Percentiles rank a stretch among this genome's conserved stretches.
These are phyloP conservation scores for Samia ricini DNA, from an alignment of 1,140 invertebrate species.

Conservation along the genomic window DNA sequence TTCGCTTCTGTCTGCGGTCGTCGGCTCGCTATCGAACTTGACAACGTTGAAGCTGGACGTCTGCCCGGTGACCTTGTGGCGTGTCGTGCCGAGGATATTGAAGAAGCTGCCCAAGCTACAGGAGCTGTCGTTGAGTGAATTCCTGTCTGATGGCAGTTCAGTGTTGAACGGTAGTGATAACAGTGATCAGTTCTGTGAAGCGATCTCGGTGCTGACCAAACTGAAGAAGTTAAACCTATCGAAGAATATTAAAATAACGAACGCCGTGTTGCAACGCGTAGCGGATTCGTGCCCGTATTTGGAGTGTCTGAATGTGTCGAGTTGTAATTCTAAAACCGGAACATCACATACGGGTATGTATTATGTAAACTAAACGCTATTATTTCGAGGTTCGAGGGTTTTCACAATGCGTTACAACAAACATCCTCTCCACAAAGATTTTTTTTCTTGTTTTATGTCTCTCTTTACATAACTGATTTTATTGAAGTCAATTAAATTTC, in stretches of 20 bases:
- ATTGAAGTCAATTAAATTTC: too few species aligned
- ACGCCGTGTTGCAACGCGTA: conserved; percentile 52
- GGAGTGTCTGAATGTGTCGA: conserved; percentile 50
- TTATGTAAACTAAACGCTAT: too few species aligned
- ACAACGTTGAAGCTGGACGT: conserved; percentile 58
- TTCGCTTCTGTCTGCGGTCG: conserved; percentile 46
- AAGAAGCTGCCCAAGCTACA: conserved; percentile 52
- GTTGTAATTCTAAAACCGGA: conserved; percentile 48
- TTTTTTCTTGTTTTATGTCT: too few species aligned
- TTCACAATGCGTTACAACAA: too few species aligned
- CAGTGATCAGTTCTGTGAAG: conserved; percentile 45
- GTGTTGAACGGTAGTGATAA: conserved; percentile 21
- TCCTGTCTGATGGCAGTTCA: conserved; percentile 33
- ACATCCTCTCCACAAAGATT: too few species aligned
- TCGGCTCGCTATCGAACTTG: conserved; percentile 50
- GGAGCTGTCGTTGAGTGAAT: conserved; percentile 67
- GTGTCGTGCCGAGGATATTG: conserved; percentile 54
- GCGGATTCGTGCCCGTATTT: conserved; percentile 46
- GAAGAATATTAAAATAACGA: conserved; percentile 59
- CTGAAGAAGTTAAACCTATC: conserved; percentile 54
- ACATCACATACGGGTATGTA: conserved; percentile 37
- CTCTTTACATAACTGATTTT: too few species aligned
- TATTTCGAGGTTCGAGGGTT: too few species aligned
- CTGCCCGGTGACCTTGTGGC: conserved; percentile 53
- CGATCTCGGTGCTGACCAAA: conserved; percentile 39